Evolutionary conservation across 2,113 vertebrate species (phyloP).

Genomic region (Cebus imitator): DNA sequence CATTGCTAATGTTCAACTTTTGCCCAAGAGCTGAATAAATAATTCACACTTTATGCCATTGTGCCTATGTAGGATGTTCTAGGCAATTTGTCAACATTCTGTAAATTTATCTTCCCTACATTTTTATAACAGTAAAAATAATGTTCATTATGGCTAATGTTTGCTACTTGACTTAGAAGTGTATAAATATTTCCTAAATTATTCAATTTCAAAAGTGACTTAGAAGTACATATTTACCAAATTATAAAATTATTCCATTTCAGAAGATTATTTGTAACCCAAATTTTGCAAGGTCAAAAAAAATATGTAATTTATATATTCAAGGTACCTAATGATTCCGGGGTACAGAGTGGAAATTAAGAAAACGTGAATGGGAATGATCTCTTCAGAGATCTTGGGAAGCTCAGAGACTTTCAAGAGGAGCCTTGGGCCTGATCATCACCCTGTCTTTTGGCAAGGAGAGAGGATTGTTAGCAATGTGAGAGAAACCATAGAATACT

Average conservation of each 20-base stretch:
- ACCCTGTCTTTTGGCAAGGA: background rate
- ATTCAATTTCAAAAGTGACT: background rate
- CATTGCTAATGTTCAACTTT: slow-evolving; percentile 46
- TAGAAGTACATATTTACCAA: slow-evolving; percentile 34
- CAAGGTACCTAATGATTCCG: background rate
- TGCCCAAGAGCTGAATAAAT: slow-evolving; percentile 5
- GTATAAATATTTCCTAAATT: slow-evolving; percentile 41
- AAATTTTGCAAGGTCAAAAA: background rate
- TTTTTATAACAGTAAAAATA: slow-evolving; percentile 33
- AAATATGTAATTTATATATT: background rate
- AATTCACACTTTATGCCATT: slow-evolving; percentile 24
- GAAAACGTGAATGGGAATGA: background rate
- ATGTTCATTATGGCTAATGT: background rate
- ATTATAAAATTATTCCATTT: background rate
- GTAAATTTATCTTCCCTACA: slow-evolving; percentile 11
- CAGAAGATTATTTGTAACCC: slow-evolving; percentile 29
- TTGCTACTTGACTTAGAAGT: slow-evolving; percentile 24
- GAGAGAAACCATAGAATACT: background rate
- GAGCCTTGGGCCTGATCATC: too few species aligned
- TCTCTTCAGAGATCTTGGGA: background rate
- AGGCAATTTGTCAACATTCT: background rate
- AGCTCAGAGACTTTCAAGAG: background rate
- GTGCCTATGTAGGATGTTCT: background rate
- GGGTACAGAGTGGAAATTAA: background rate
- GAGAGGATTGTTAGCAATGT: background rate